Evolutionary conservation across 2,797 vertebrate genomes (phyloP).

Genomic region (Botia almorhae): DNA sequence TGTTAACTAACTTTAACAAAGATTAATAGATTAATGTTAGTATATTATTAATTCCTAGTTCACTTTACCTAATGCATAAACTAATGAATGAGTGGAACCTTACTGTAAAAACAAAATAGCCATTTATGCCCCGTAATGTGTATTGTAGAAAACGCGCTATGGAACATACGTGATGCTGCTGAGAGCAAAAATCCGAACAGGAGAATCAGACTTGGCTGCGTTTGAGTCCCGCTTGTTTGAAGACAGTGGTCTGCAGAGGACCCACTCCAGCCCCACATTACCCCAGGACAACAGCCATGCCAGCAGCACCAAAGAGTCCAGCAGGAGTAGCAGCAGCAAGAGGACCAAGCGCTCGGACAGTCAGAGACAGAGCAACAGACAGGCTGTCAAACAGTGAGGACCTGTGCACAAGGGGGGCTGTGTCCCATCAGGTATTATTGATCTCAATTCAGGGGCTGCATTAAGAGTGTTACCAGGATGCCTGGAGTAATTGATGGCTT

Average conservation of each 20-base stretch:
- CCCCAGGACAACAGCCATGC: slow-evolving; percentile 73
- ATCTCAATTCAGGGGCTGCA: slow-evolving; percentile 32
- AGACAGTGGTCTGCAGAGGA: slow-evolving; percentile 82
- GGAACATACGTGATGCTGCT: slow-evolving; percentile 92
- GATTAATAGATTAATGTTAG: no score
- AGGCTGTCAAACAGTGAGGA: slow-evolving; percentile 73
- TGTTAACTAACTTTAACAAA: no score
- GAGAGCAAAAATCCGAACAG: slow-evolving; percentile 86
- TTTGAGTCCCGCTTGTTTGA: slow-evolving; percentile 87
- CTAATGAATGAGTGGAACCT: no score
- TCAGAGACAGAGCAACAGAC: slow-evolving; percentile 73
- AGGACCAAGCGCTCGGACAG: slow-evolving; percentile 69
- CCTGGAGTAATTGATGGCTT: slow-evolving; percentile 11
- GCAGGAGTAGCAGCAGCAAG: slow-evolving; percentile 64
- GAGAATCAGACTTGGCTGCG: slow-evolving; percentile 84
- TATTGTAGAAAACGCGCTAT: slow-evolving; percentile 90
- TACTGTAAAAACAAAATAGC: no score
- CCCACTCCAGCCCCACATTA: slow-evolving; percentile 86
- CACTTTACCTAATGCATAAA: no score
- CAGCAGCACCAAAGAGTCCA: slow-evolving; percentile 63
- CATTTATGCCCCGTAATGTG: background rate
- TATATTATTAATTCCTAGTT: no score
- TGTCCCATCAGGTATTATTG: slow-evolving; percentile 23
- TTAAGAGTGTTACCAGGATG: slow-evolving; percentile 3
- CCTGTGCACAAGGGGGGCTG: slow-evolving; percentile 1